Evolutionary conservation across 2,113 vertebrate species (phyloP).

Genomic region (Rhinoderma darwinii): DNA sequence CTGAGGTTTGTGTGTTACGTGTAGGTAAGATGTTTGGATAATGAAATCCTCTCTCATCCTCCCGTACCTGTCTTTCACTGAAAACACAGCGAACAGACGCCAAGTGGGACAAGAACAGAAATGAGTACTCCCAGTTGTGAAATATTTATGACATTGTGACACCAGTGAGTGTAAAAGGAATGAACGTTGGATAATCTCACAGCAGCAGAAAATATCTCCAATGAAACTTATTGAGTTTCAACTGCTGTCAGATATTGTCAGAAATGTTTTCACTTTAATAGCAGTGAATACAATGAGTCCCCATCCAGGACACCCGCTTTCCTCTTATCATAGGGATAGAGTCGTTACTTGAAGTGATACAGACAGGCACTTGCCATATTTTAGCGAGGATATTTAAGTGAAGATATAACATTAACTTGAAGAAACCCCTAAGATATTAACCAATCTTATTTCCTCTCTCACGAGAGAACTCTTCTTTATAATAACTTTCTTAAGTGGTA

Average conservation of each 20-base stretch:
- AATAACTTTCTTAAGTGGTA: no score
- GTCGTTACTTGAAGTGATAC: not conserved
- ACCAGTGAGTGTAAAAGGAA: constrained; percentile 78
- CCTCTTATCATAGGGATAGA: not conserved
- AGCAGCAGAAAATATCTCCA: constrained; percentile 75
- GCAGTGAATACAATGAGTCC: not conserved
- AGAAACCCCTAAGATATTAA: no score
- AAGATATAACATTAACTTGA: not conserved
- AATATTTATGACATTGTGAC: constrained; percentile 98
- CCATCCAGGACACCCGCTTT: not conserved
- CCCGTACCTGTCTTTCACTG: constrained; percentile 91
- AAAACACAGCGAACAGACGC: constrained; percentile 93
- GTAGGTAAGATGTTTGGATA: constrained; percentile 90
- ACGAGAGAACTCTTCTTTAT: no score
- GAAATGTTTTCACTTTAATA: constrained; percentile 71
- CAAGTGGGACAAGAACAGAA: constrained; percentile 84
- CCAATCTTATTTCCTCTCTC: no score
- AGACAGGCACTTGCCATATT: not conserved
- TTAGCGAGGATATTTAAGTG: not conserved
- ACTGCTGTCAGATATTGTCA: constrained; percentile 67
- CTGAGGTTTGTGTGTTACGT: constrained; percentile 76
- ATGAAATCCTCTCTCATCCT: constrained; percentile 95
- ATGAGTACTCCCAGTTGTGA: constrained; percentile 93
- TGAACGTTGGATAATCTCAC: constrained; percentile 83
- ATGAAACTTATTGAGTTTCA: constrained; percentile 79